Conservation (phyloP, 2,797 vertebrate genomes). For the Danionella dracula region DNA sequence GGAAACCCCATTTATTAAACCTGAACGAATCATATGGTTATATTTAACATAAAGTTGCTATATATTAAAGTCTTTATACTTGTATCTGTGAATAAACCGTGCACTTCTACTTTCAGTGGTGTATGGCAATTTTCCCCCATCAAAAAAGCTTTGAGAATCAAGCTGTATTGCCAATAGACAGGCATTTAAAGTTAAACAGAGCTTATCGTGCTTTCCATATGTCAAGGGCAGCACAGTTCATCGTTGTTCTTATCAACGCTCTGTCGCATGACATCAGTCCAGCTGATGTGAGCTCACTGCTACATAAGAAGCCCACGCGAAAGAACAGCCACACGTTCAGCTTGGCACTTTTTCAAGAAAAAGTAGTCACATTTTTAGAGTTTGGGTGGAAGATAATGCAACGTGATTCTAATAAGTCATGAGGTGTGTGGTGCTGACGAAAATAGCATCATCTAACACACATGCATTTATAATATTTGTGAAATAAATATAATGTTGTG, state of each 20-base stretch:
- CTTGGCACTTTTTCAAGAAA: neutral
- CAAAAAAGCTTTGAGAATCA: neutral
- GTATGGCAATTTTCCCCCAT: neutral
- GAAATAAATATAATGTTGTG: no score
- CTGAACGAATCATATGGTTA: no score
- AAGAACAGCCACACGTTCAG: neutral
- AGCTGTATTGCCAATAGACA: neutral
- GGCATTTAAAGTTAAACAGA: neutral
- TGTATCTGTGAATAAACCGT: no score
- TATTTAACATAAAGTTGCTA: no score
- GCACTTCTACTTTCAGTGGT: no score
- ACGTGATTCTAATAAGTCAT: neutral
- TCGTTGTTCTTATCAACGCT: constrained; percentile 31
- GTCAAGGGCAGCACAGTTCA: constrained; percentile 14
- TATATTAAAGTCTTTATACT: no score
- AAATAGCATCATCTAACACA: no score
- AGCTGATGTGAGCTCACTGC: neutral
- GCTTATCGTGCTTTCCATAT: neutral
- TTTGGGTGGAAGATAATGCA: neutral
- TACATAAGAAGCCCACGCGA: neutral
- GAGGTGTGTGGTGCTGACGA: no score
- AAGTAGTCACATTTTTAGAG: neutral
- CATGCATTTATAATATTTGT: no score
- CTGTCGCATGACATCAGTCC: constrained; percentile 20
- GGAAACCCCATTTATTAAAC: no score